Evolutionary conservation across 2,888 invertebrate genomes (phyloP).

Genomic region (Drosophila dives): DNA sequence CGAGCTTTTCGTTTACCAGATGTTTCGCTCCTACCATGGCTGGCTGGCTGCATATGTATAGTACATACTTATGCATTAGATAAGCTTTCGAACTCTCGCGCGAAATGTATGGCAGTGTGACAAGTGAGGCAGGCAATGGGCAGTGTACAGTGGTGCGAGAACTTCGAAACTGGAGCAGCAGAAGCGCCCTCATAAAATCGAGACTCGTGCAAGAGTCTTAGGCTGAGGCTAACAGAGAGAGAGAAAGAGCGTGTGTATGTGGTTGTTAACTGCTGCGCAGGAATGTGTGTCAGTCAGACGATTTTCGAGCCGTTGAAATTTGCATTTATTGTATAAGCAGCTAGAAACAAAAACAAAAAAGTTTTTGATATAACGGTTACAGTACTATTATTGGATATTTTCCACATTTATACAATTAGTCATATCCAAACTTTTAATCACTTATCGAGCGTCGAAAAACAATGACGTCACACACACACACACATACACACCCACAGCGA

Average conservation of each 20-base stretch:
- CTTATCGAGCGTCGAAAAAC: constrained; percentile 52
- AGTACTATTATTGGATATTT: constrained; percentile 37
- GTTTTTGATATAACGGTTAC: constrained; percentile 49
- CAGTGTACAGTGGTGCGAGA: constrained; percentile 57
- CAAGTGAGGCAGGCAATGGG: constrained; percentile 73
- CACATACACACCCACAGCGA: constrained; percentile 6
- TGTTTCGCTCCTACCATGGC: constrained; percentile 49
- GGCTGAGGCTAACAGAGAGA: constrained; percentile 20
- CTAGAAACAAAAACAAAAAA: constrained; percentile 54
- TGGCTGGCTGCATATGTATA: constrained; percentile 11
- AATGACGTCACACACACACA: constrained; percentile 58
- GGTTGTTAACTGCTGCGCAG: constrained; percentile 51
- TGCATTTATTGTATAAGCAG: constrained; percentile 72
- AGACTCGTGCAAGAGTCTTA: constrained; percentile 2
- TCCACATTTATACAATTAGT: constrained; percentile 32
- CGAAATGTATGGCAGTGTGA: constrained; percentile 81
- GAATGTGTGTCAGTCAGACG: constrained; percentile 68
- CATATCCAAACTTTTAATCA: constrained; percentile 49
- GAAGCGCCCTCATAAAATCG: constrained; percentile 9
- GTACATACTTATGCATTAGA: constrained; percentile 24
- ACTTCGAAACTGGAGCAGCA: constrained; percentile 74
- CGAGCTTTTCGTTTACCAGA: constrained; percentile 63
- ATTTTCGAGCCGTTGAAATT: constrained; percentile 40
- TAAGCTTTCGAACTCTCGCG: constrained; percentile 69
- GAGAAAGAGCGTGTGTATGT: constrained; percentile 14